A percentile compares a stretch with the other conserved stretches of the same genome.
These are phyloP conservation scores for Tetramorium parvispinum DNA, from an alignment of 1,140 invertebrate genomes.

Conservation along the genomic window DNA sequence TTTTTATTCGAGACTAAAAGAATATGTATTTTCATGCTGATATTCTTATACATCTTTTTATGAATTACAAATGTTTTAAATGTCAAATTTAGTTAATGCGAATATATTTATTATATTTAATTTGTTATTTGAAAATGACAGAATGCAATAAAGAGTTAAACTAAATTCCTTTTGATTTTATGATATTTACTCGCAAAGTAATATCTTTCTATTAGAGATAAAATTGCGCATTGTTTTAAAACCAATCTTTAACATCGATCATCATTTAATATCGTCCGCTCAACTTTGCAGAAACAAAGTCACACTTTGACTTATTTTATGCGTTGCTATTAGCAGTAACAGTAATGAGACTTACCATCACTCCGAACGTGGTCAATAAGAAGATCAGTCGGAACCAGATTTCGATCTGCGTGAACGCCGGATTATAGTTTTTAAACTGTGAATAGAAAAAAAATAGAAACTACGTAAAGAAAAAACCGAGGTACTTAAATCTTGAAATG, in stretches of 20 bases:
- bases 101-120: background rate
- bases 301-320: background rate
- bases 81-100: background rate
- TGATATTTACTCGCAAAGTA: background rate
- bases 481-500: background rate
- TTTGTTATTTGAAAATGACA: background rate
- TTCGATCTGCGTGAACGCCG: slow-evolving; percentile 97
- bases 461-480: slow-evolving; percentile 24
- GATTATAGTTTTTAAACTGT: slow-evolving; percentile 98
- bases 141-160: background rate
- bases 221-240: background rate
- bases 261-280: background rate
- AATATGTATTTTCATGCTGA: too few species aligned
- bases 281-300: background rate
- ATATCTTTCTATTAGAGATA: background rate
- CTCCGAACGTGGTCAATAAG: slow-evolving; percentile 93
- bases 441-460: slow-evolving; percentile 80
- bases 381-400: slow-evolving; percentile 98
- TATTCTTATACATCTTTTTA: too few species aligned
- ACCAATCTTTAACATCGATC: slow-evolving; percentile 1
- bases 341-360: slow-evolving; percentile 90
- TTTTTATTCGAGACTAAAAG: too few species aligned
- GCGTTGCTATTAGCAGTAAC: background rate
- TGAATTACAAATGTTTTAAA: background rate
- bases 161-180: background rate